Evolutionary conservation across 2,797 vertebrate species (phyloP), one percentile per base, ranked within the genome.

Genomic region (Trachops cirrhosus): DNA sequence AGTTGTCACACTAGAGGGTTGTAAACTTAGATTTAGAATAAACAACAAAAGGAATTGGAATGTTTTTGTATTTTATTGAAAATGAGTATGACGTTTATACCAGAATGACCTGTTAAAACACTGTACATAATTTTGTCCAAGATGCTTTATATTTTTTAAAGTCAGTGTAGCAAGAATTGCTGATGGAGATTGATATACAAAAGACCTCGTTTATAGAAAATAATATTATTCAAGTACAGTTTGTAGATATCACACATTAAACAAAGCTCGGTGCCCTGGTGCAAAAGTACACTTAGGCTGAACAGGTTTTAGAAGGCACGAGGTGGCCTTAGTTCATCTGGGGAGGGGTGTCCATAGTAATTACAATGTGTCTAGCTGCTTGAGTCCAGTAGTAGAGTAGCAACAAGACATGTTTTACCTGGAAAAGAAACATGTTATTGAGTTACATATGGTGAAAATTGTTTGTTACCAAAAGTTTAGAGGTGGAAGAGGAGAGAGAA

Each of bases 191-290:
- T 98, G 97, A 98, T 98, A 98, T 54, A 97, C 92, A 97, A 97
- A 97, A 95, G 97, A 97, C 97, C 97, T 98, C 98, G 98, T 98
- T 98, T 98, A 97, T 96, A 98, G 98, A 98, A 99, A 98, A 98
- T 98, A 96, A 96, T 98, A 98, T 98, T 98, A 97, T 97, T 98
- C 93, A 95, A 95, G 98, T 97, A 89, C 96, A 97, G 95, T 98
- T 98, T 98, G 95, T 91, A 98, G 97, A 98, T 98, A 98, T 98
- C 96, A 75, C 97, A 97, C 98, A 98, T 98, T 98, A 98, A 98
- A 98, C 98, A 97, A 98, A 98, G 98, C 98, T 98, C 98, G 98
- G 95, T 97, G 96, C 97, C 97, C 93, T 94, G 96, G 97, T 59
- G 18, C 97, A 97, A 98, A 98, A 98, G 97, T 89, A 94, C 93